Conservation (phyloP, 1,140 invertebrate species). For the Drosophila sulfurigaster region DNA sequence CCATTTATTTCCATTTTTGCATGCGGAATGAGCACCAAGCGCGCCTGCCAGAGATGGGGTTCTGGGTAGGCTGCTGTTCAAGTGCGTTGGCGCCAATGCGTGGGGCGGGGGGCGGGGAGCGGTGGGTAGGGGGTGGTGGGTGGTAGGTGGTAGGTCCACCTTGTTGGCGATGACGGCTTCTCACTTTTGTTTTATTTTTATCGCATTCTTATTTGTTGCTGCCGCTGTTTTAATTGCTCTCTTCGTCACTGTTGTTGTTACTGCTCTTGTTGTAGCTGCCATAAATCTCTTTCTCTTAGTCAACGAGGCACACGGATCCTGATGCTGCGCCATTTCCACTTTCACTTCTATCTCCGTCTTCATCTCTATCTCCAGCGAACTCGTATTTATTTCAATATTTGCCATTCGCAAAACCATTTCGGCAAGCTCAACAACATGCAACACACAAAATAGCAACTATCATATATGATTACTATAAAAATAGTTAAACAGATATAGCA, state of each 20-base stretch:
- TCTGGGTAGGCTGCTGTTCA: slow-evolving; percentile 14
- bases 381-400: slow-evolving; percentile 41
- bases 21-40: neutral
- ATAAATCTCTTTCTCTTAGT: slow-evolving; percentile 41
- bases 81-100: neutral
- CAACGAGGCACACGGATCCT: slow-evolving; percentile 26
- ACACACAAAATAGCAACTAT: too few species aligned
- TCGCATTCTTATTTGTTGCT: slow-evolving; percentile 64
- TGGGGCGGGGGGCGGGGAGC: too few species aligned
- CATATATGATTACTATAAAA: too few species aligned
- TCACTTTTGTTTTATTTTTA: slow-evolving; percentile 74
- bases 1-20: slow-evolving; percentile 59
- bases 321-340: neutral
- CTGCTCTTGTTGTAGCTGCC: slow-evolving; percentile 42
- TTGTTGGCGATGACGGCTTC: slow-evolving; percentile 53
- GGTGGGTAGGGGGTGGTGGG: neutral
- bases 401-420: slow-evolving; percentile 30
- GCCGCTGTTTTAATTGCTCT: slow-evolving; percentile 66
- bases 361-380: neutral
- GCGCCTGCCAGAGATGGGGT: neutral
- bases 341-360: neutral
- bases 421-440: slow-evolving; percentile 3
- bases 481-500: too few species aligned
- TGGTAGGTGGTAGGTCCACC: slow-evolving; percentile 26
- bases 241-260: slow-evolving; percentile 38